phyloP scores from a whole-genome alignment of 1,140 invertebrate species.

The Trachymyrmex cornetzi region DNA sequence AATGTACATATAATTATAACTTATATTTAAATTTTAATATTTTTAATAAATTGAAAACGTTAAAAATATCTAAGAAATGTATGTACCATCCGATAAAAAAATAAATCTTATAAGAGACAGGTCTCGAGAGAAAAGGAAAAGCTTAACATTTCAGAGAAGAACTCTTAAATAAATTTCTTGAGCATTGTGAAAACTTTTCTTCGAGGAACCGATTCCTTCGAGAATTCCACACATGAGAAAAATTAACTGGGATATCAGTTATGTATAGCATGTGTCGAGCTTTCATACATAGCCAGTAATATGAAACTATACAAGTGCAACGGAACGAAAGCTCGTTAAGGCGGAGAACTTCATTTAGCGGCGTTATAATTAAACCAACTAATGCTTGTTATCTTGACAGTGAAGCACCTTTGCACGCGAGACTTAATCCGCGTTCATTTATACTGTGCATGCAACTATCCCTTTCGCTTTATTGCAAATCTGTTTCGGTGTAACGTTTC shows the following conservation, averaged over 20 bases:
- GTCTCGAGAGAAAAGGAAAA: neutral
- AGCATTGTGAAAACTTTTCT: neutral
- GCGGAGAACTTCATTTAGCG: conserved; percentile 45
- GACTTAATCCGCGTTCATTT: conserved; percentile 54
- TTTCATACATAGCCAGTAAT: conserved; percentile 39
- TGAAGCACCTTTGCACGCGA: conserved; percentile 29
- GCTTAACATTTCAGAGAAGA: neutral
- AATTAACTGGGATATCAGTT: conserved; percentile 15
- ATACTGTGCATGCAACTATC: conserved; percentile 21
- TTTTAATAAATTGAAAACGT: neutral
- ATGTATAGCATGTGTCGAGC: conserved; percentile 23
- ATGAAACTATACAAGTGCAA: conserved; percentile 46
- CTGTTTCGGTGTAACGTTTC: neutral
- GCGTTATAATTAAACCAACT: conserved; percentile 52
- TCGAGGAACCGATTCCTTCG: neutral
- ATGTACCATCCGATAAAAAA: neutral
- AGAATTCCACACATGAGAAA: conserved; percentile 2
- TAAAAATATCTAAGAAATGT: neutral
- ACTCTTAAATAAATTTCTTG: neutral
- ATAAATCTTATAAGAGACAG: neutral
- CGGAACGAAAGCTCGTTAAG: conserved; percentile 52
- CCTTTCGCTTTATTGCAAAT: conserved; percentile 25
- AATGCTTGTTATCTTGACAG: conserved; percentile 60
- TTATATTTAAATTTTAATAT: neutral
- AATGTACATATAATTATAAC: no score